Evolutionary conservation across 2,113 vertebrate species (phyloP).

Genomic region (Pseudopipra pipra): DNA sequence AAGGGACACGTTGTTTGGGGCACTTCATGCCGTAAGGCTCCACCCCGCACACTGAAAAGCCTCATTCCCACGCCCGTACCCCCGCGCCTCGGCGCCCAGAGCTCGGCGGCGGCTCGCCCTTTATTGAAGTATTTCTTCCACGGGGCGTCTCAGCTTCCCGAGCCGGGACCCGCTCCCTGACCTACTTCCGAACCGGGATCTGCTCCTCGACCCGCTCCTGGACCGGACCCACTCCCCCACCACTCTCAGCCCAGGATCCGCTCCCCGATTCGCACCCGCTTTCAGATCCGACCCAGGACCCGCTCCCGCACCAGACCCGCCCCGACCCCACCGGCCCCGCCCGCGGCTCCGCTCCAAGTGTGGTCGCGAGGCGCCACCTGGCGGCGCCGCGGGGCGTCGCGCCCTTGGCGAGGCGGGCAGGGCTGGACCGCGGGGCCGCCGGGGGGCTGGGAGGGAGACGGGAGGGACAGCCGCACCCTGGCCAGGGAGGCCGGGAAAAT

Average conservation of each 20-base stretch:
- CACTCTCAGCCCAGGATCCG: background rate
- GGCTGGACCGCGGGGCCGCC: rapidly evolving
- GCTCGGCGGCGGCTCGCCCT: background rate
- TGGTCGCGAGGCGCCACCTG: constrained; percentile 63
- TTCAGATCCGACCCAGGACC: background rate
- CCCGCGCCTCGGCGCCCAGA: background rate
- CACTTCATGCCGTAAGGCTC: background rate
- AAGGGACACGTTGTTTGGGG: background rate
- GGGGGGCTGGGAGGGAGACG: rapidly evolving
- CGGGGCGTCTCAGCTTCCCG: background rate
- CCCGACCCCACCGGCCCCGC: background rate
- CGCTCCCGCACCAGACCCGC: background rate
- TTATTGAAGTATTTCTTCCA: background rate
- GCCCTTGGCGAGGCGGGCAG: too few relatives aligned
- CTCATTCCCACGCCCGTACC: background rate
- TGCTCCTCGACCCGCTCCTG: background rate
- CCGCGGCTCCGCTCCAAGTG: background rate
- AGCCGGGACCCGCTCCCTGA: too few relatives aligned
- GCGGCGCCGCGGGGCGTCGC: background rate
- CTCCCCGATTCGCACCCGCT: background rate
- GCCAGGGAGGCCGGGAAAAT: background rate
- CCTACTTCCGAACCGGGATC: background rate
- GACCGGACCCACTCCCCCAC: background rate
- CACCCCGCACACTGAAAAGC: background rate
- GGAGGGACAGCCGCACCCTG: rapidly evolving